Conservation (phyloP, 1,140 invertebrate genomes). For the Ceratosolen fusciceps region DNA sequence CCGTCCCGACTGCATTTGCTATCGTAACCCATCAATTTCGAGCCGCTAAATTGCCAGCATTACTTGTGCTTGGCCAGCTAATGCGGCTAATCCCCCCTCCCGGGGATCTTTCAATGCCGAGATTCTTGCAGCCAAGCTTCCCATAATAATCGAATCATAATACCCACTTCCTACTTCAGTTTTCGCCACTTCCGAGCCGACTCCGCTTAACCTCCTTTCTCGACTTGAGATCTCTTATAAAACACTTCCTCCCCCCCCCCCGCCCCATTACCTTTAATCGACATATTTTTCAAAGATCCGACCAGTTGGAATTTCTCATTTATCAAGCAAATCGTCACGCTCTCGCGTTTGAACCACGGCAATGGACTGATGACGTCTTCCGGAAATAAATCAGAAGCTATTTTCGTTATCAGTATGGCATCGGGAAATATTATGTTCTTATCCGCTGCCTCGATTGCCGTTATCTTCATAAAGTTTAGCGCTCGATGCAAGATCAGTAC, state of each 20-base stretch:
- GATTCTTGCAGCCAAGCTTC: too few relatives aligned
- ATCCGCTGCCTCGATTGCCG: neutral
- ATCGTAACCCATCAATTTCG: too few relatives aligned
- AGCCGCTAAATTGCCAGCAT: too few relatives aligned
- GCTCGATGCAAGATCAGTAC: constrained; percentile 26
- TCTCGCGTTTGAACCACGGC: constrained; percentile 46
- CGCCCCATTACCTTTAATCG: too few relatives aligned
- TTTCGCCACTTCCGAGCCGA: too few relatives aligned
- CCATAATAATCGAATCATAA: too few relatives aligned
- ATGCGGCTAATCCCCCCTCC: neutral
- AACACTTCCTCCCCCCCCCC: too few relatives aligned
- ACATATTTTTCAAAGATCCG: neutral
- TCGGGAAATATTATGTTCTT: constrained; percentile 47
- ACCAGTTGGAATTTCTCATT: constrained; percentile 18
- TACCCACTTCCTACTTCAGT: too few relatives aligned
- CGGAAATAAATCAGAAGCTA: constrained; percentile 46
- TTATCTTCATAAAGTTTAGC: constrained; percentile 35
- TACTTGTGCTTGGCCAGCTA: too few relatives aligned
- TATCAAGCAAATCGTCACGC: constrained; percentile 37
- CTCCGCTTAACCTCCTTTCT: too few relatives aligned
- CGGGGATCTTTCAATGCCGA: neutral
- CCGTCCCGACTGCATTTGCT: too few relatives aligned
- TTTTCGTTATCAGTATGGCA: constrained; percentile 11
- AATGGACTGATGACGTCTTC: constrained; percentile 48
- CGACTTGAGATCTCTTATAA: too few relatives aligned